Evolutionary conservation across 2,113 vertebrate species (phyloP).

Genomic region (Proteles cristata): DNA sequence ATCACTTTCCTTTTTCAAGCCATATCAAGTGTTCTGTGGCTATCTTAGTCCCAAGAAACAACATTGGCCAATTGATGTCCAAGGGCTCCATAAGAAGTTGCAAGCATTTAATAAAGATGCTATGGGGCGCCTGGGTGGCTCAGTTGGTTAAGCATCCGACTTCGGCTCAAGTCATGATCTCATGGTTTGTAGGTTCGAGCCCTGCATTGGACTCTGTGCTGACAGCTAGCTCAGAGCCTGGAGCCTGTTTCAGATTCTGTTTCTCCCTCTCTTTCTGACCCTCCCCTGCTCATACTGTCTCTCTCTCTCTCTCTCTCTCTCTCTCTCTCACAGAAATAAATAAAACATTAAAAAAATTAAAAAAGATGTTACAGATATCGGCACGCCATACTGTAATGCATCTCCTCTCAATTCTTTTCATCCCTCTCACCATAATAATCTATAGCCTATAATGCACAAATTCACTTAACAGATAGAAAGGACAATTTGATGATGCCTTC

Average conservation of each 20-base stretch:
- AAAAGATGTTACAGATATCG: not conserved
- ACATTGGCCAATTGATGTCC: not conserved
- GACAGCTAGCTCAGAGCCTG: too few relatives aligned
- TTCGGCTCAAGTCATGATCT: too few relatives aligned
- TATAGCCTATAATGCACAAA: not conserved
- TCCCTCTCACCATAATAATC: not conserved
- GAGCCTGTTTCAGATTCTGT: too few relatives aligned
- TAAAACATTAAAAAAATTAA: too few relatives aligned
- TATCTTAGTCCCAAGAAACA: not conserved
- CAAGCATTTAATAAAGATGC: not conserved
- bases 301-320: too few relatives aligned
- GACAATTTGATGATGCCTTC: not conserved
- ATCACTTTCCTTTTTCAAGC: not conserved
- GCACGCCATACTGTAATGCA: not conserved
- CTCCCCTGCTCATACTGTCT: too few relatives aligned
- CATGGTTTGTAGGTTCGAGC: too few relatives aligned
- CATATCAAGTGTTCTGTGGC: not conserved
- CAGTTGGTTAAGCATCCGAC: too few relatives aligned
- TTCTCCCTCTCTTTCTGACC: too few relatives aligned
- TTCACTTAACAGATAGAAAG: not conserved
- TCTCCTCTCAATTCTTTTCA: not conserved
- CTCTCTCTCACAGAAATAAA: too few relatives aligned
- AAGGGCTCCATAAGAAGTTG: not conserved
- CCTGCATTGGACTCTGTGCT: too few relatives aligned
- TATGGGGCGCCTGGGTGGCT: too few relatives aligned